Evolutionary conservation across 2,113 vertebrate genomes (phyloP), one percentile per base, ranked within the genome.

Genomic region (Ctenomys sociabilis): DNA sequence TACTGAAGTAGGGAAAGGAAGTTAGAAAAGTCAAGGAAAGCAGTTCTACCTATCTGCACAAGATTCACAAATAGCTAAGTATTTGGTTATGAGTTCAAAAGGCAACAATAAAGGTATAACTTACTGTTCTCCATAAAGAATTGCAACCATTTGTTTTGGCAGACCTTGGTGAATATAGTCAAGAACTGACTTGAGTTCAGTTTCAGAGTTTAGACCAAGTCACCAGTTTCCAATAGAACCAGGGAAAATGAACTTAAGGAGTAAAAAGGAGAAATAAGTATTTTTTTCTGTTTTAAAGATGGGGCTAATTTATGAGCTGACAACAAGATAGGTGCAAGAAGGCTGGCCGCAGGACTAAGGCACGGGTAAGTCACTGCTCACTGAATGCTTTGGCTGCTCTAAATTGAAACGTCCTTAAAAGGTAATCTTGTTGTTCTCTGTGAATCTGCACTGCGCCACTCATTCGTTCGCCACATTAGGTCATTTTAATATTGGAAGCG

Each of bases 1-100:
- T 61, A 63, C 7, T 26, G 17, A 84, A 88, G 7, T 7, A 72
- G 12, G 96, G 10, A 90, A 37, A 35, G 26, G 22, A 61, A 61
- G 1, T 12, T 78, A 45, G 4, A 8, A 93, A 77, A 66, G 59
- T 12, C 35, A 52, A 66, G n/a, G 26, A 40, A 77, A 64, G 4
- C 17, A 61, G 16, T 35, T 8, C 8, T 83, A 7, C 72, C 12
- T 98, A 99, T 99, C 98, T 98, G 99, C 99, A 99, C 99, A 99
- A 98, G 98, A 98, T 97, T 98, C 97, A 98, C 98, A 98, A 99
- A 98, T 98, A 98, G 98, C 97, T 96, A 97, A 98, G 98, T 98
- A 98, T 99, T 99, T 99, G 99, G 99, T 99, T 98, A 98, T 98
- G 97, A 97, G 98, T 98, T 98, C 97, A 98, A 99, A 99, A 99